Percentiles rank a stretch among this genome's conserved stretches.
Conservation (phyloP, 1,140 invertebrate species). For the Drosophila pectinifera region DNA sequence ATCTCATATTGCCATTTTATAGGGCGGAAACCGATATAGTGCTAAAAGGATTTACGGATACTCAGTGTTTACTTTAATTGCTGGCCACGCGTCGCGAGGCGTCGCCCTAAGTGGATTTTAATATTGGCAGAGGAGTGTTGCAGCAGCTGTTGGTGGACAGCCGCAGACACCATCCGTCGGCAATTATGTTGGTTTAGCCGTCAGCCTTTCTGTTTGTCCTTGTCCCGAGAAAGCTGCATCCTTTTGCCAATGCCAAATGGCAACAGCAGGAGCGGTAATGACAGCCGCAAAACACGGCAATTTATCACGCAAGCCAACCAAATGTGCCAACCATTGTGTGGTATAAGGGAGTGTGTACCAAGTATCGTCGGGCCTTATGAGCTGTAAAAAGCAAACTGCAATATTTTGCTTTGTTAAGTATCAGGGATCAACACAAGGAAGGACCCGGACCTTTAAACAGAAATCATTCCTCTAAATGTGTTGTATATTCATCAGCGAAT, state of each 20-base stretch:
- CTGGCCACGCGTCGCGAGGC: constrained; percentile 69
- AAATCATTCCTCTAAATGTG: no score
- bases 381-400: not conserved
- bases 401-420: not conserved
- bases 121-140: constrained; percentile 55
- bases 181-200: constrained; percentile 60
- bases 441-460: no score
- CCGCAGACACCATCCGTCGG: constrained; percentile 41
- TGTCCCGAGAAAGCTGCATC: constrained; percentile 44
- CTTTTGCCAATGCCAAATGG: constrained; percentile 36
- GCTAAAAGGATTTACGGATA: constrained; percentile 76
- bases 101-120: constrained; percentile 71
- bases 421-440: not conserved
- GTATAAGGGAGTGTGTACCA: not conserved
- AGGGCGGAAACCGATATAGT: constrained; percentile 16
- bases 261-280: constrained; percentile 42
- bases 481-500: no score
- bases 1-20: constrained; percentile 48
- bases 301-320: constrained; percentile 64
- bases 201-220: constrained; percentile 20
- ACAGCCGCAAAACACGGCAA: constrained; percentile 27
- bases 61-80: constrained; percentile 75
- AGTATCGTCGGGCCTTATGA: not conserved
- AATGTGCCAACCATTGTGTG: constrained; percentile 11
- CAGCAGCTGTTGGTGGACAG: constrained; percentile 35